Base-by-base conservation (phyloP, 2,888 invertebrate species). In the Hecatera dysodea region DNA sequence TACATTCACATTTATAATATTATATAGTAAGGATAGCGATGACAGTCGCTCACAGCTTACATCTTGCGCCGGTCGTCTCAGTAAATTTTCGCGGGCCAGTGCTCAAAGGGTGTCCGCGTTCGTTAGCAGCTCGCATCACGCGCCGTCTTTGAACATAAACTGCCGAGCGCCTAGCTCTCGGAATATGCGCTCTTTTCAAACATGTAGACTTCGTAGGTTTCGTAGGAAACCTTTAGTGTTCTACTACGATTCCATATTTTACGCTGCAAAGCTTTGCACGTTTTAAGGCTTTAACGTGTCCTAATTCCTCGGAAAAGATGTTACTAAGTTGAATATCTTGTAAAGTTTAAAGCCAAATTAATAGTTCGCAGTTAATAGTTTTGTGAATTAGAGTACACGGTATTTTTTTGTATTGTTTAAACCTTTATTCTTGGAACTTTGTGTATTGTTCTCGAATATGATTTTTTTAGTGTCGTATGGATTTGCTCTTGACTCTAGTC, bases 41-140 rank as follows among this genome's bases (percentile, higher is more conserved):
- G 8, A 56, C 8, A 15, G 1, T 22, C 22, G 50, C 27, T 39
- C 1, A 9, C 44, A 44, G 36, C 63, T 56, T 42, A 24, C 61
- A 9, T 8, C 68, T 83, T 62, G 63, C 42, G 42, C 81, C 81
- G 59, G 53, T 56, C 68, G 48, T 60, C 56, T 87, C 74, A 81
- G 86, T 85, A 88, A 88, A 90, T 89, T 88, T 88, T 90, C 88
- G 86, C 92, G 89, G 89, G 86, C 85, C 88, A 89, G 72, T 88
- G 90, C 92, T 92, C 93, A 93, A 93, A 93, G 92, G 91, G 86
- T 87, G 78, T 72, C 76, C 75, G 81, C 80, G 85, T 87, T 93
- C 93, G 91, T 93, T 92, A 93, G 91, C 82, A 85, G 81, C 78
- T 74, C 78, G 67, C 81, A 80, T 79, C 81, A 81, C 75, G 83